These are phyloP conservation scores for Sepioteuthis lessoniana DNA, from an alignment of 2,888 invertebrate species.

Conservation along the genomic window DNA sequence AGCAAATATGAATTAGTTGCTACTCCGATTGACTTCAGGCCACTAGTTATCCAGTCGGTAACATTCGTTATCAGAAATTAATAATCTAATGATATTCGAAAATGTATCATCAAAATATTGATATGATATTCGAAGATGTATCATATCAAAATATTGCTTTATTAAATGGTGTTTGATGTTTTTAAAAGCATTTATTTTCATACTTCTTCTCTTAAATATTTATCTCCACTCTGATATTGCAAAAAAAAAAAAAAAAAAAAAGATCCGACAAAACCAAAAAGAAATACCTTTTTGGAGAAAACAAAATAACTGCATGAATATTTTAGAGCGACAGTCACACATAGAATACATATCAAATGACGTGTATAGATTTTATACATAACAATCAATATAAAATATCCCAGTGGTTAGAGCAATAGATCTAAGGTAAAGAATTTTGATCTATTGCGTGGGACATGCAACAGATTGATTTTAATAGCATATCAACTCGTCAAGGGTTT, in stretches of 20 bases:
- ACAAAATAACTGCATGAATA: background rate
- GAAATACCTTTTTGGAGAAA: background rate
- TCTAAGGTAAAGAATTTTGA: no score
- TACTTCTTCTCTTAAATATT: background rate
- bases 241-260: background rate
- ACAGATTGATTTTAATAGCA: no score
- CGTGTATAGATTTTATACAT: no score
- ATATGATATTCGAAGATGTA: background rate
- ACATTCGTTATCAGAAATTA: no score
- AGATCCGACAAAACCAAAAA: no score
- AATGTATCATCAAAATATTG: background rate
- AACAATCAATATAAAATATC: no score
- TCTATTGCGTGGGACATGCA: no score
- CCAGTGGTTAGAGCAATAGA: no score
- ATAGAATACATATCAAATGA: background rate
- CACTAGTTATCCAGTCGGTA: no score
- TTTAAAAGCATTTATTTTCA: background rate
- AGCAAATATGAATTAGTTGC: no score
- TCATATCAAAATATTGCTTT: background rate
- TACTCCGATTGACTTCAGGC: no score
- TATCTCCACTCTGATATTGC: background rate
- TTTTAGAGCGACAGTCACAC: background rate
- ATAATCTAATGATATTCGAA: background rate
- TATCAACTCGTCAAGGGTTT: no score
- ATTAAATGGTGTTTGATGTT: background rate